These are phyloP conservation scores for Gallinago paraguaiae DNA, from an alignment of 2,113 vertebrate genomes.

Conservation along the genomic window DNA sequence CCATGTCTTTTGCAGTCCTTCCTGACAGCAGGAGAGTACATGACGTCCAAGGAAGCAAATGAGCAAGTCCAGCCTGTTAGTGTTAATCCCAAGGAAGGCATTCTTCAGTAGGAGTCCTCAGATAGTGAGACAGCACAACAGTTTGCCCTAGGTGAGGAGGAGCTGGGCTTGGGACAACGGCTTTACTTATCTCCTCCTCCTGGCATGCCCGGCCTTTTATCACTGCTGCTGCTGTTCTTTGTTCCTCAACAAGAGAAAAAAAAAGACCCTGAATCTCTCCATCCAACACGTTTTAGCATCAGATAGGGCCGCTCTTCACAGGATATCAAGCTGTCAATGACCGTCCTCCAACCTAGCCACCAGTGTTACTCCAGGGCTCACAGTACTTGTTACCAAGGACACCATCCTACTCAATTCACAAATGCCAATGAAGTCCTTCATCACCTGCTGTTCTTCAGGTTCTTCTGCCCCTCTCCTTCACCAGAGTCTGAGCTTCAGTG, in stretches of 20 bases:
- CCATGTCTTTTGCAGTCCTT: not conserved
- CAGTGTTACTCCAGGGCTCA: not conserved
- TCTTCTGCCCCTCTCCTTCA: not conserved
- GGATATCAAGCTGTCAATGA: not conserved
- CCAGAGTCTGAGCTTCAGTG: not conserved
- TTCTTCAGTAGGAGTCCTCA: not conserved
- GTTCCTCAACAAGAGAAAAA: not conserved
- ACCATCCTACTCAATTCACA: not conserved
- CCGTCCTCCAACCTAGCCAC: not conserved
- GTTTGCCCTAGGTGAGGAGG: not conserved
- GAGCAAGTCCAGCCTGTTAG: not conserved
- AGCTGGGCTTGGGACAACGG: not conserved
- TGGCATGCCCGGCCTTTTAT: not conserved
- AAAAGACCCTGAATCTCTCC: not conserved
- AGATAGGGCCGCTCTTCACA: not conserved
- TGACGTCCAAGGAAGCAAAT: not conserved
- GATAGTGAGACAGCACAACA: not conserved
- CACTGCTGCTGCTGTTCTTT: not conserved
- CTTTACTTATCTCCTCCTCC: not conserved
- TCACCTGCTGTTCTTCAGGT: not conserved
- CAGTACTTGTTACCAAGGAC: not conserved
- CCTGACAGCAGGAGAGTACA: not conserved
- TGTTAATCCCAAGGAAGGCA: not conserved
- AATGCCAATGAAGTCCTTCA: not conserved
- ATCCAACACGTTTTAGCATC: not conserved